Evolutionary conservation across 2,113 vertebrate species (phyloP), one percentile per base, ranked within the genome.

Genomic region (Paradoxurus hermaphroditus): DNA sequence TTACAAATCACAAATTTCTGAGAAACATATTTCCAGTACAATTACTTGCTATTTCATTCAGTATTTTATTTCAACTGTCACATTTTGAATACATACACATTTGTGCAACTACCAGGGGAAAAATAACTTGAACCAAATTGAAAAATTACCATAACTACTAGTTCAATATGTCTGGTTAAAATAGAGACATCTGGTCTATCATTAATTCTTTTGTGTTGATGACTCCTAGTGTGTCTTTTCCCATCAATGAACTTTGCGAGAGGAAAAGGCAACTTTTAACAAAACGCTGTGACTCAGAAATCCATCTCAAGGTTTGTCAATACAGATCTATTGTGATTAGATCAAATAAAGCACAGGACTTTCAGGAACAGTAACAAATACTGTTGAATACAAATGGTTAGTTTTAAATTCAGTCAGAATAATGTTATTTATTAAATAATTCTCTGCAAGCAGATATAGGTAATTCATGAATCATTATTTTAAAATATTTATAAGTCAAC

Each of bases 401-500:
- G 81, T 5, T 95, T 94, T 89, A 95, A 91, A 95, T 85, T 96
- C 96, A 81, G 97, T 97, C 96, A 98, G 97, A 97, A 97, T 95
- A 73, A 91, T 95, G 79, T 95, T 98, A 97, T 90, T 95, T 97
- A 94, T 46, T 93, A 97, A 95, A 94, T 98, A 98, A 97, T 94
- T 97, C 95, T 98, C 97, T 96, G 90, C 85, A 96, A 90, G 94
- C 93, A 99, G 98, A 98, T 97, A 97, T 68, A 94, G 77, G 94
- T 98, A 99, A 98, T 94, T 95, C 97, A 94, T 46, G 86, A 98
- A 89, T 97, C 79, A 0, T 53, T 98, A 97, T 96, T 97, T 96
- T 93, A 82, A 97, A 98, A 98, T 97, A 97, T 79, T 49, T 98
- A 98, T 98, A 98, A 98, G 98, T 98, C 98, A 98, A 95, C 98